Conservation (phyloP, 2,888 invertebrate species). For the Himalopsyche japonica region DNA sequence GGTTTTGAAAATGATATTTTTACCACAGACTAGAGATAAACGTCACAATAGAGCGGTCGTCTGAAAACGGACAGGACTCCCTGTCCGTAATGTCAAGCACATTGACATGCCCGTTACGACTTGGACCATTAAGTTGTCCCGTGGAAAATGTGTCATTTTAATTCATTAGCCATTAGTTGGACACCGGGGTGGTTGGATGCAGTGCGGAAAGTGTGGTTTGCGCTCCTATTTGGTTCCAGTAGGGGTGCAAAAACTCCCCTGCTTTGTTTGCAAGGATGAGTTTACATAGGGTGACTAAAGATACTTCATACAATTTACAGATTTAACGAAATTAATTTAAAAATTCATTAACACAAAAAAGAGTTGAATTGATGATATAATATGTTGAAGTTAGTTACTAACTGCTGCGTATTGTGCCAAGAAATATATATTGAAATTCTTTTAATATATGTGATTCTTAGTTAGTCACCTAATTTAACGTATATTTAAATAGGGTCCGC, state of each 20-base stretch:
- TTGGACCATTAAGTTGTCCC: conserved; percentile 6
- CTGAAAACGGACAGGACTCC: not conserved
- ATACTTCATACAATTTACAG: too few species aligned
- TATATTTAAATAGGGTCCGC: too few species aligned
- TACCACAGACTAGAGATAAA: not conserved
- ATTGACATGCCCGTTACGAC: not conserved
- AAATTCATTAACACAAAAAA: too few species aligned
- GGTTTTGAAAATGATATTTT: not conserved
- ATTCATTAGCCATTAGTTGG: conserved; percentile 32
- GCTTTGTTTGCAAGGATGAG: not conserved
- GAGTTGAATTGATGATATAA: too few species aligned
- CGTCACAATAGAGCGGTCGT: not conserved
- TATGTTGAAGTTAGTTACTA: too few species aligned
- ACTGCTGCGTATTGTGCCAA: too few species aligned
- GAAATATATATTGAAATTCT: too few species aligned
- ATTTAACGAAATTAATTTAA: too few species aligned
- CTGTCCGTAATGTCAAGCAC: not conserved
- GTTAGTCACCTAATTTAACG: too few species aligned
- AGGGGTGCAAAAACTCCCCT: not conserved
- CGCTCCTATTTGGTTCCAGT: not conserved
- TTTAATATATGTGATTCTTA: too few species aligned
- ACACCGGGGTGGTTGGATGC: conserved; percentile 18
- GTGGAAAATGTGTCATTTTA: conserved; percentile 34
- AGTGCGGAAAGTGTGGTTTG: conserved; percentile 10
- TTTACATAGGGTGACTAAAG: not conserved